phyloP scores from a whole-genome alignment of 2,888 invertebrate genomes.

The Iselma pallidipennis region DNA sequence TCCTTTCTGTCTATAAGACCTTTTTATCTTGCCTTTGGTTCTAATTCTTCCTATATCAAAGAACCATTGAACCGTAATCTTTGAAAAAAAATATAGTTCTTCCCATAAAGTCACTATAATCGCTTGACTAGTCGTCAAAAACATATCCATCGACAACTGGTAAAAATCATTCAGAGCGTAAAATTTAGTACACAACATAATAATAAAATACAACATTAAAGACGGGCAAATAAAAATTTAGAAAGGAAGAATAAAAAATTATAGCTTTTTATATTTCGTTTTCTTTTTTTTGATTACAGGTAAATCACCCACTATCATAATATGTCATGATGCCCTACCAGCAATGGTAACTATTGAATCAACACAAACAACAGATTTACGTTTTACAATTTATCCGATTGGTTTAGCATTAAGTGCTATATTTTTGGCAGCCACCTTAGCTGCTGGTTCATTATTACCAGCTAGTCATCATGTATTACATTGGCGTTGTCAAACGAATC shows the following conservation, averaged over 20 bases:
- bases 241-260: too few relatives aligned
- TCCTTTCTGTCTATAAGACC: neutral
- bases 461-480: conserved; percentile 85
- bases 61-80: neutral
- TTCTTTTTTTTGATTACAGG: conserved; percentile 37
- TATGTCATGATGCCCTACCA: conserved; percentile 64
- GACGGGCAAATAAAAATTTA: too few relatives aligned
- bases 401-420: conserved; percentile 79
- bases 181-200: too few relatives aligned
- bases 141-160: neutral
- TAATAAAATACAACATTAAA: too few relatives aligned
- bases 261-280: too few relatives aligned
- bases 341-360: conserved; percentile 32
- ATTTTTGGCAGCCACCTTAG: conserved; percentile 80
- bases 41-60: neutral
- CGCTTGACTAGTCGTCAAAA: neutral
- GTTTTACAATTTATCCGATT: conserved; percentile 75
- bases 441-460: conserved; percentile 77
- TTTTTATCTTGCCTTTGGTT: neutral
- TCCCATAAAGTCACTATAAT: too few relatives aligned
- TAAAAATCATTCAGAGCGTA: neutral
- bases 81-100: neutral
- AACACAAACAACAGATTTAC: conserved; percentile 54
- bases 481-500: conserved; percentile 87
- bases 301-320: conserved; percentile 61